These are phyloP conservation scores for Acromyrmex echinatior DNA, from an alignment of 1,140 invertebrate genomes.

Conservation along the genomic window DNA sequence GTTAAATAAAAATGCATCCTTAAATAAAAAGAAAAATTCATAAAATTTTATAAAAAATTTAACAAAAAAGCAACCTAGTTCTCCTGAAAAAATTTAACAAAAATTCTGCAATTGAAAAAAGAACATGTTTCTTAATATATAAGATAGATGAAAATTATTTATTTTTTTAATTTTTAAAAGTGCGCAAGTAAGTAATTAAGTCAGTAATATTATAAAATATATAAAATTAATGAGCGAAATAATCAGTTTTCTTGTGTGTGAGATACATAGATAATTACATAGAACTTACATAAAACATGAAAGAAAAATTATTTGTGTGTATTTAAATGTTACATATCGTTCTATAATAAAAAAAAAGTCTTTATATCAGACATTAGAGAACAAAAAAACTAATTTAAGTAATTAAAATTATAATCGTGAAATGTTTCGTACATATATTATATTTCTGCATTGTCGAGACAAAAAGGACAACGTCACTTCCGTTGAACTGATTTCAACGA, in stretches of 20 bases:
- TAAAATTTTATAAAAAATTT: neutral
- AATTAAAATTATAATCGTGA: neutral
- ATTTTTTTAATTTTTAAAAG: neutral
- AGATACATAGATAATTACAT: neutral
- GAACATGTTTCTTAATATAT: neutral
- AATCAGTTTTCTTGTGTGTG: neutral
- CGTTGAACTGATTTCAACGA: constrained; percentile 2
- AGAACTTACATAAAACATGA: neutral
- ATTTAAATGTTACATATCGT: neutral
- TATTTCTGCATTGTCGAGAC: neutral
- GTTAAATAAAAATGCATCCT: neutral
- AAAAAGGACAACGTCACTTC: neutral
- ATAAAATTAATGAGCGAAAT: neutral
- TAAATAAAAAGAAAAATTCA: too few species aligned
- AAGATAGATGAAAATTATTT: neutral
- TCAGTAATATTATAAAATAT: neutral
- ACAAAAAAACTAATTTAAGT: neutral
- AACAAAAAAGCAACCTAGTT: neutral
- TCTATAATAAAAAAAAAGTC: neutral
- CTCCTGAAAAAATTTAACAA: neutral
- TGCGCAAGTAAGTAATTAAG: neutral
- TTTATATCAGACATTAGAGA: neutral
- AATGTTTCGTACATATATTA: neutral
- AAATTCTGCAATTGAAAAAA: neutral
- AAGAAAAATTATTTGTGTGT: neutral